A percentile compares a stretch with the other conserved stretches of the same genome.
Evolutionary conservation across 2,797 vertebrate species (phyloP).

Genomic region (Rhynchotus rufescens): DNA sequence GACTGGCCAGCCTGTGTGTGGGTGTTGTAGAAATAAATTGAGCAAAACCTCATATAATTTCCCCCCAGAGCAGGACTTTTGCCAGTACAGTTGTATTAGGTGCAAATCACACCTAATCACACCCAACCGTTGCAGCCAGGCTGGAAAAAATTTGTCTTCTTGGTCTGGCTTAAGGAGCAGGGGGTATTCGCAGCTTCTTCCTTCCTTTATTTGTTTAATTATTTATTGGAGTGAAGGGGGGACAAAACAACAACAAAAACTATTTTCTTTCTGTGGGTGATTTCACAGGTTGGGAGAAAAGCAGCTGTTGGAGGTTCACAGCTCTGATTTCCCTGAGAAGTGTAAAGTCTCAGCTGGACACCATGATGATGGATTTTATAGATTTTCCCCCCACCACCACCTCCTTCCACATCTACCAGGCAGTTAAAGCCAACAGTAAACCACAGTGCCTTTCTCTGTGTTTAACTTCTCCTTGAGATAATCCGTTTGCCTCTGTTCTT

Average conservation of each 20-base stretch:
- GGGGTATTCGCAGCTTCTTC: slow-evolving; percentile 10
- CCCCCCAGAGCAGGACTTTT: not conserved
- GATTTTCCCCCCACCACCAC: slow-evolving; percentile 30
- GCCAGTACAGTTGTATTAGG: not conserved
- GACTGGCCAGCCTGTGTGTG: not conserved
- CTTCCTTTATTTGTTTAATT: not conserved
- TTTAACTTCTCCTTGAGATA: slow-evolving; percentile 72
- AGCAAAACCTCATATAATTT: not conserved
- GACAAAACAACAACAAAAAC: too few relatives aligned
- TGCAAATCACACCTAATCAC: not conserved
- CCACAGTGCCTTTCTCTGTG: slow-evolving; percentile 58
- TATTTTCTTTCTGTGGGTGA: slow-evolving; percentile 52
- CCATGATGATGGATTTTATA: slow-evolving; percentile 74
- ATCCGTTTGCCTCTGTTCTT: slow-evolving; percentile 76
- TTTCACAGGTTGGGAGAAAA: slow-evolving; percentile 68
- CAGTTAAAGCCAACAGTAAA: slow-evolving; percentile 67
- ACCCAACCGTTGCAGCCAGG: not conserved
- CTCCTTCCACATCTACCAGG: slow-evolving; percentile 22
- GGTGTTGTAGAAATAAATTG: not conserved
- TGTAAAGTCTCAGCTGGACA: slow-evolving; percentile 76
- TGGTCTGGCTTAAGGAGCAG: not conserved
- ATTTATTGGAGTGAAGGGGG: too few relatives aligned
- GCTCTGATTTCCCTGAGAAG: slow-evolving; percentile 67
- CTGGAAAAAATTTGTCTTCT: slow-evolving; percentile 44
- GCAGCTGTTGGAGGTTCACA: slow-evolving; percentile 72